Base-by-base conservation (phyloP, 37 sponge, comb jelly and placozoan species). In the Petrosia ficiformis region DNA sequence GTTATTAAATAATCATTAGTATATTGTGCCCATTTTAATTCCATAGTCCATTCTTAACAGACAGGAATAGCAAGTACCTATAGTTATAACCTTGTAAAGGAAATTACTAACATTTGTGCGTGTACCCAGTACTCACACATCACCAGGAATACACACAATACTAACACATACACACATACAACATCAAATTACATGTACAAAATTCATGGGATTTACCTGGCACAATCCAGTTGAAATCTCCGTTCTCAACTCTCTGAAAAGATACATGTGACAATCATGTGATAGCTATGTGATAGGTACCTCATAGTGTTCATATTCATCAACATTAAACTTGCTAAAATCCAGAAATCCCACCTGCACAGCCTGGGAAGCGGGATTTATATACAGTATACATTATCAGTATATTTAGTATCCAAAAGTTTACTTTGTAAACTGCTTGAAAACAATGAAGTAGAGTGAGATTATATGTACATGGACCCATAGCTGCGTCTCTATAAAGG, bases 221-320 rank as follows among this genome's bases (percentile, higher is more conserved):
- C n/a, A 98, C 74, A 1, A 98, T 89, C 99, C 99, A 98, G 69
- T 98, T 98, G 40, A 98, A 93, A 74, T 98, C 99, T 22, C 99
- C 99, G 74, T 98, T 95, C 66, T 95, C 96, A 26, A 98, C 99
- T 79, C 83, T 90, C 89, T 90, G 78, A n/a, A 40, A 64, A 22
- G 2, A 44, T 4, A 40, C 29, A 11, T 63, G 11, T 42, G 33
- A 2, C n/a, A 33, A 29, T 57, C 28, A 79, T 0, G 16, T 66
- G 28, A 33, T 1, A 2, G 11, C 57, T 39, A 19, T 5, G 60
- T 29, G 24, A 36, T 42, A 59, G 64, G 65, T 22, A 90, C 91
- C 82, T 98, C 99, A 72, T 88, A 98, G 57, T 86, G 84, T 64
- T 98, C 99, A 44, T 98, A 98, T 67, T 98, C 99, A 4, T 87